Conservation (phyloP, 2,113 vertebrate species). For the Puma concolor region DNA sequence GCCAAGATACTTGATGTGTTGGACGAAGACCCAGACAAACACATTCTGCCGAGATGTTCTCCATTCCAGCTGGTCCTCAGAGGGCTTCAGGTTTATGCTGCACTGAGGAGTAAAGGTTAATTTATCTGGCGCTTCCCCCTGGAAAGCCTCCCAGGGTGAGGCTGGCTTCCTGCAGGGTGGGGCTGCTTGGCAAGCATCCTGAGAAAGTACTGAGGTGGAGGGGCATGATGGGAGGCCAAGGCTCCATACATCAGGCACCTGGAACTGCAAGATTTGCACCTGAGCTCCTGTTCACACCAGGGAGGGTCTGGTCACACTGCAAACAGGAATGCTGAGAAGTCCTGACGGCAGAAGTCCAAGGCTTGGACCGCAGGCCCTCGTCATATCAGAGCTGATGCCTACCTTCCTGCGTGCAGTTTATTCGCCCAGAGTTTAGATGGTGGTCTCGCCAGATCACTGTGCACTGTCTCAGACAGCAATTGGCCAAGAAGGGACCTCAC, state of each 20-base stretch:
- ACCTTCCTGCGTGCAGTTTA: neutral
- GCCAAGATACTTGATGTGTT: neutral
- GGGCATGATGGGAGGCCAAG: neutral
- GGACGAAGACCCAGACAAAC: neutral
- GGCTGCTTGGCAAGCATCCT: neutral
- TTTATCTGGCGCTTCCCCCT: neutral
- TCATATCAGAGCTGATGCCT: neutral
- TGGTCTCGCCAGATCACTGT: neutral
- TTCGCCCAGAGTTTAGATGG: neutral
- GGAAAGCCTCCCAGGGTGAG: conserved; percentile 34
- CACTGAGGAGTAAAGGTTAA: neutral
- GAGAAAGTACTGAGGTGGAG: neutral
- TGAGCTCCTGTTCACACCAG: neutral
- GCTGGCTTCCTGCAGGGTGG: neutral
- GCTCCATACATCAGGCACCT: neutral
- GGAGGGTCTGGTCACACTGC: neutral
- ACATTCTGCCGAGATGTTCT: neutral
- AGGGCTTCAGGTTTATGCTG: neutral
- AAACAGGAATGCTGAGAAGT: neutral
- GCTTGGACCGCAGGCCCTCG: neutral
- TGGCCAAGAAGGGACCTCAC: neutral
- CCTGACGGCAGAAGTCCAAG: neutral
- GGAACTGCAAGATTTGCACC: neutral
- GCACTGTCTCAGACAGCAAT: neutral
- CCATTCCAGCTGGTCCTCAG: neutral